Base-by-base conservation (phyloP, 2,888 invertebrate genomes). In the Sminthurinus aureus region DNA sequence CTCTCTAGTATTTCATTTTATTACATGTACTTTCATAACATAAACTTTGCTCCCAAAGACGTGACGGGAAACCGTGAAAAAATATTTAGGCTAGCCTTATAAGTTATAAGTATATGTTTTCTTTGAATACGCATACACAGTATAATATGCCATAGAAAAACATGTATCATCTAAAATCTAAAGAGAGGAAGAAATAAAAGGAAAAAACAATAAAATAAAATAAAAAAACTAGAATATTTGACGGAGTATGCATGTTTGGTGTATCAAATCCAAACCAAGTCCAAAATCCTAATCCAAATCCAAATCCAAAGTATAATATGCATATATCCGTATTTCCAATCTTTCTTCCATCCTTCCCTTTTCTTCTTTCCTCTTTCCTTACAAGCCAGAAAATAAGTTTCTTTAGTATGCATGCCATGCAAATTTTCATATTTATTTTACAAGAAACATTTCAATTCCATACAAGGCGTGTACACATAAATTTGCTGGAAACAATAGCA, bases 361-460 rank as follows among this genome's bases (percentile, higher is more conserved):
- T 1, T 67, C 6, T 38, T 6, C 6, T 38, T 6, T 38, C 6
- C 38, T 38, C 6, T 6, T 38, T 38, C 38, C 6, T 38, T 38
- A 6, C 38, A 38, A 38, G 38, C 38, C 38, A 38, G 38, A n/a
- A n/a, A n/a, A n/a, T 9, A 13, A 71, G 24, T 26, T 71, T 24
- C 71, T 22, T 22, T 71, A 13, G 24, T 26, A 71, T 71, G 71
- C 71, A 71, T 26, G 24, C 71, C 20, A 71, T 71, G 71, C 71
- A 71, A 71, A 71, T 71, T 71, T 71, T 26, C 71, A 71, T 71
- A 71, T 22, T 22, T 24, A 20, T 24, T 71, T 71, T 24, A 71
- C 26, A 71, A n/a, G 22, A 71, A 71, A 71, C 71, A 24, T 71
- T 22, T 24, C 71, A 71, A 71, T 71, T 71, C 71, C 26, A 13